Conservation (phyloP, 2,113 vertebrate species). For the Lipophrys pholis region DNA sequence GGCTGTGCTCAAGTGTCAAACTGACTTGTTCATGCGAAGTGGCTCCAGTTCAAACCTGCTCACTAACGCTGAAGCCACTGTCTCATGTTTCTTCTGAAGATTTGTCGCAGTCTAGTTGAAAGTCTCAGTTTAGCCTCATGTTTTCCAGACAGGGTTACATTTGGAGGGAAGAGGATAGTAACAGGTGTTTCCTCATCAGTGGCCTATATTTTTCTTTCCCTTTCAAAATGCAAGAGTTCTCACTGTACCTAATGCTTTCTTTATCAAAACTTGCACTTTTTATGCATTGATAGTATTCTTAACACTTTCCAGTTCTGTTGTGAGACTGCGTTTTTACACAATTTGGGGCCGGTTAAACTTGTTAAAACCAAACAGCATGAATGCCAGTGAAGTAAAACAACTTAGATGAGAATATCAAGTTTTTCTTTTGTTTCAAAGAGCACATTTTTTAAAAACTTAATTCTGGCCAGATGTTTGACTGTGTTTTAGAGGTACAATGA, state of each 20-base stretch:
- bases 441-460: background rate
- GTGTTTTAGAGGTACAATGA: background rate
- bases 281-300: too few relatives aligned
- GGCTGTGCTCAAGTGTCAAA: too few relatives aligned
- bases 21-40: background rate
- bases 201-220: background rate
- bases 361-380: conserved; percentile 8
- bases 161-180: background rate
- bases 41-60: conserved; percentile 1
- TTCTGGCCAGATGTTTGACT: background rate
- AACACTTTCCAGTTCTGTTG: too few relatives aligned
- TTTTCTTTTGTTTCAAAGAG: background rate
- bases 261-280: too few relatives aligned
- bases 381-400: background rate
- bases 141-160: background rate
- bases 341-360: background rate
- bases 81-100: background rate
- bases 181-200: conserved; percentile 15
- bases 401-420: background rate
- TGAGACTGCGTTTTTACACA: background rate
- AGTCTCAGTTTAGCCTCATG: background rate
- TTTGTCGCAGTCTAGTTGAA: conserved; percentile 5
- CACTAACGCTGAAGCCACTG: background rate
- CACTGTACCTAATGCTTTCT: too few relatives aligned
- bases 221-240: too few relatives aligned